Conservation (phyloP, 2,888 invertebrate species). For the Ariolimax columbianus region DNA sequence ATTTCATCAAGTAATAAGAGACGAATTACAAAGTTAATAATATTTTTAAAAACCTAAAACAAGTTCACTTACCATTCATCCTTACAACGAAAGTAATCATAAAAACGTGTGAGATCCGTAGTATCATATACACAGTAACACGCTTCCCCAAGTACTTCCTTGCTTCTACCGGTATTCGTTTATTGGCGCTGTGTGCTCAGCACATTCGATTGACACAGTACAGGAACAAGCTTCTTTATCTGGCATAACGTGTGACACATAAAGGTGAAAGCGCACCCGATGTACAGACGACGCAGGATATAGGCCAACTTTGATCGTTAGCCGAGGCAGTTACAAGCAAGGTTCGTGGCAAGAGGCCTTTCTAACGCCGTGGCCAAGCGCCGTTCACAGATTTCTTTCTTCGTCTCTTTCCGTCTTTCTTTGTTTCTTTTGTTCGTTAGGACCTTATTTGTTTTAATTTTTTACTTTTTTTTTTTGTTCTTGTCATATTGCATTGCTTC, state of each 20-base stretch:
- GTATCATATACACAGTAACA: background rate
- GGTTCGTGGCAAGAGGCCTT: background rate
- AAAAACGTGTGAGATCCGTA: background rate
- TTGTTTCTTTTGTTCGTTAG: background rate
- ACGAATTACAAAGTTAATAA: too few relatives aligned
- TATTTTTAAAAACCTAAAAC: too few relatives aligned
- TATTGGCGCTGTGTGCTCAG: background rate
- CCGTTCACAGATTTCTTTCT: background rate
- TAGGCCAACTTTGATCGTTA: background rate
- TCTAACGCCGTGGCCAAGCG: background rate
- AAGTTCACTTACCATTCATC: too few relatives aligned
- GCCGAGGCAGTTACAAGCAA: background rate
- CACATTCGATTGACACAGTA: constrained; percentile 2
- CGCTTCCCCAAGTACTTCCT: background rate
- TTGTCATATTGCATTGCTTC: too few relatives aligned
- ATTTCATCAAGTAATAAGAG: too few relatives aligned
- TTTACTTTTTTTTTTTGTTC: too few relatives aligned
- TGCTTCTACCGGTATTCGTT: background rate
- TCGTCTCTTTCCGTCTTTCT: background rate
- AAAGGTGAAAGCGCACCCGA: background rate
- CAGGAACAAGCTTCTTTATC: background rate
- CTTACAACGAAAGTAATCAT: background rate
- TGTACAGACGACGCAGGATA: background rate
- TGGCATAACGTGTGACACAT: background rate
- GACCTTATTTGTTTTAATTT: too few relatives aligned